These are phyloP conservation scores for Cheiracanthium punctorium DNA, from an alignment of 2,888 invertebrate genomes.

Conservation along the genomic window DNA sequence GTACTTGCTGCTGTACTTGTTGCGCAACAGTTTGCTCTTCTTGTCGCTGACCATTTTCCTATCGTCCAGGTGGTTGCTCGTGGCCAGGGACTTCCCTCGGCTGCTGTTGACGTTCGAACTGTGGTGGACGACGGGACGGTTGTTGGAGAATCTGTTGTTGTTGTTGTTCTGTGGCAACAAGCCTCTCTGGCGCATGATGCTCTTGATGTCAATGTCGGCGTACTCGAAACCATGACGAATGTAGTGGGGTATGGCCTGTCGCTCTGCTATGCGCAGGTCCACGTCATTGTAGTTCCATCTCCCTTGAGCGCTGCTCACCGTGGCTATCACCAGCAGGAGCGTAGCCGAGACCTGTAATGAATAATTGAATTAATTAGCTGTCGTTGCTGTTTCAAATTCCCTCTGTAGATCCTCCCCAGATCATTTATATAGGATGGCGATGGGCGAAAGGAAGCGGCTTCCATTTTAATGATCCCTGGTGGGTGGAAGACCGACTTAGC, in stretches of 20 bases:
- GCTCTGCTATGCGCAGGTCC: slow-evolving; percentile 36
- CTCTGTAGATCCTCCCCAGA: no score
- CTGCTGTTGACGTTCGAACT: neutral
- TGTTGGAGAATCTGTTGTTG: neutral
- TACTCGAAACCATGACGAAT: slow-evolving; percentile 46
- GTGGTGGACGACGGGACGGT: no score
- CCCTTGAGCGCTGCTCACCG: neutral
- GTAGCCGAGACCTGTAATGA: neutral
- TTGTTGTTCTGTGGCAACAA: neutral
- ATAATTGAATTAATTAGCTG: no score
- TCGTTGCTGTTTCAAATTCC: no score
- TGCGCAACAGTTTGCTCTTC: no score
- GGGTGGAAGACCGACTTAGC: no score
- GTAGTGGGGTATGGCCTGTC: slow-evolving; percentile 44
- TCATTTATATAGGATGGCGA: no score
- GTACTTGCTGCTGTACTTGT: no score
- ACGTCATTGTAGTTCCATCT: neutral
- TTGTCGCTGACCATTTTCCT: neutral
- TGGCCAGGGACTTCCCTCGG: neutral
- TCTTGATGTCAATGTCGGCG: slow-evolving; percentile 24
- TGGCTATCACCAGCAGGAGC: neutral
- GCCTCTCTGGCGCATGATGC: neutral
- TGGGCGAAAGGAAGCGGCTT: no score
- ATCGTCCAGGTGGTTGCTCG: neutral
- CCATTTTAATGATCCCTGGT: no score